Conservation (phyloP, 1,140 invertebrate genomes). For the Drosophila sp. region DNA sequence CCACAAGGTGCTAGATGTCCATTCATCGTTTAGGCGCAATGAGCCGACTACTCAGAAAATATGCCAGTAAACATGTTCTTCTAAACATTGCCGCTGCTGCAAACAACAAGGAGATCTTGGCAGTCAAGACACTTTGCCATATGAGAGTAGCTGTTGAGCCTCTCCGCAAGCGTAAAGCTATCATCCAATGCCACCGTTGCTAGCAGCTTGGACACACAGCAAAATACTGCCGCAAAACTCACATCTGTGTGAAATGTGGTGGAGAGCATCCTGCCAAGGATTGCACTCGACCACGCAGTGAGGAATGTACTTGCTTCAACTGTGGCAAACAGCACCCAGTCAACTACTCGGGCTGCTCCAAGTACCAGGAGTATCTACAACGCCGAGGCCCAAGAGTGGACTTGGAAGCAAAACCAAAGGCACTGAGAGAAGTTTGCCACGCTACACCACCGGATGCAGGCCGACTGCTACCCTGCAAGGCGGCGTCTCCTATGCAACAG, state of each 20-base stretch:
- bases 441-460: not conserved
- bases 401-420: too few relatives aligned
- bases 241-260: not conserved
- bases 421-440: not conserved
- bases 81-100: too few relatives aligned
- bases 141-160: too few relatives aligned
- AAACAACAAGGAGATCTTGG: too few relatives aligned
- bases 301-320: not conserved
- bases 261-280: conserved; percentile 3
- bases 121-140: too few relatives aligned
- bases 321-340: not conserved
- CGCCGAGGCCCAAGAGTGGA: too few relatives aligned
- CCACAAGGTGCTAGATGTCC: too few relatives aligned
- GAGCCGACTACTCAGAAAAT: too few relatives aligned
- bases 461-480: not conserved
- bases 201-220: conserved; percentile 1
- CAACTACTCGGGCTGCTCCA: not conserved
- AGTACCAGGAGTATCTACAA: too few relatives aligned
- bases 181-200: not conserved
- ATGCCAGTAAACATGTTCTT: too few relatives aligned
- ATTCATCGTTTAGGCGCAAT: too few relatives aligned
- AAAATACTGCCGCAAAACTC: not conserved
- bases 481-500: not conserved
- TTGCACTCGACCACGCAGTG: conserved; percentile 2
- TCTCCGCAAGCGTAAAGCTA: too few relatives aligned